Percentiles rank a stretch among this genome's conserved stretches.
Conservation (phyloP, 1,140 invertebrate genomes). For the Drosophila biarmipes region DNA sequence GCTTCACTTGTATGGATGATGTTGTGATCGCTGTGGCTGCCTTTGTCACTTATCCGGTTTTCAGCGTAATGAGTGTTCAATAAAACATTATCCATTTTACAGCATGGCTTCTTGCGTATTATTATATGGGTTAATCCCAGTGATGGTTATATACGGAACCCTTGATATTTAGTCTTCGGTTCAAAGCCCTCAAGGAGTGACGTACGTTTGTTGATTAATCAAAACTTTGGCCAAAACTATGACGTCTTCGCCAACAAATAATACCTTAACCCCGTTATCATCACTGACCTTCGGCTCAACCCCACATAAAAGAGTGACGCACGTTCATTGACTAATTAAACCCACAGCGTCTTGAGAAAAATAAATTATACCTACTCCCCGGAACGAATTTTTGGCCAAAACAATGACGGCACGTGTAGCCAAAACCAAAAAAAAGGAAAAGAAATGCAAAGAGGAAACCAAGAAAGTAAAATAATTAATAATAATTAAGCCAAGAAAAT, state of each 20-base stretch:
- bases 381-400: constrained; percentile 21
- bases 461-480: constrained; percentile 38
- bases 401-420: constrained; percentile 45
- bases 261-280: neutral
- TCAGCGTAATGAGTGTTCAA: constrained; percentile 25
- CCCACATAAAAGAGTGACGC: neutral
- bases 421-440: constrained; percentile 14
- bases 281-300: neutral
- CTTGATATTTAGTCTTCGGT: neutral
- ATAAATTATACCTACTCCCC: constrained; percentile 9
- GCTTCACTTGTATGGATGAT: constrained; percentile 42
- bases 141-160: too few relatives aligned
- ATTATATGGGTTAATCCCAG: constrained; percentile 2
- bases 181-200: neutral
- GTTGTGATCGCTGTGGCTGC: constrained; percentile 16
- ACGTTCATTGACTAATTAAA: constrained; percentile 24
- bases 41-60: constrained; percentile 43
- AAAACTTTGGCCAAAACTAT: constrained; percentile 5
- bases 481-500: constrained; percentile 28
- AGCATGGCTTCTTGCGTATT: neutral
- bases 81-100: neutral
- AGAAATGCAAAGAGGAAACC: constrained; percentile 11
- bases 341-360: constrained; percentile 1
- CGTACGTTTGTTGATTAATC: neutral
- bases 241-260: neutral